Evolutionary conservation across 2,113 vertebrate species (phyloP), one percentile per base, ranked within the genome.

Genomic region (Rana temporaria): DNA sequence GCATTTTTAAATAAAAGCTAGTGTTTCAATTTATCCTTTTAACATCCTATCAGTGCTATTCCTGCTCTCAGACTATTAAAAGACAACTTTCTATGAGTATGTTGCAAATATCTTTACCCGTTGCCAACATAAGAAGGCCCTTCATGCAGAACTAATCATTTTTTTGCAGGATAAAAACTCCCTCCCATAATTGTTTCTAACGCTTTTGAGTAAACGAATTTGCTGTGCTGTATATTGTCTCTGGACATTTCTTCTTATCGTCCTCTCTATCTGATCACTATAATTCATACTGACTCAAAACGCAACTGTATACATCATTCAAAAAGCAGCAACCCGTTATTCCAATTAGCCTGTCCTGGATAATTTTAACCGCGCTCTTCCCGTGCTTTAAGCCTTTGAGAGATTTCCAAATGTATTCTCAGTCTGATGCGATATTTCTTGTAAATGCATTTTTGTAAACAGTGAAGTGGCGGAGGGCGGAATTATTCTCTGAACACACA

Each of bases 401-500:
- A 73, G 56, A 26, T 74, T 38, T 65, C 20, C 70, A 26, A 56
- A 66, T 56, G 62, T 64, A 82, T 75, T 59, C 70, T 66, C 64
- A 56, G 24, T 52, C 20, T 66, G 30, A 74, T 75, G 52, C 62
- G n/a, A 82, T 74, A 66, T 82, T 82, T 82, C 80, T 74, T 67
- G 80, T 75, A 82, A 82, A 75, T 82, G 70, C 52, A 82, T 74
- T 75, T 81, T 75, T 74, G 80, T 75, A 82, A 74, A 82, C 80
- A 82, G 80, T 82, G 70, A 82, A 75, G 80, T 82, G 70, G 52
- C 70, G 63, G 70, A 82, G 80, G 80, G 80, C 70, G 80, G 80
- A 82, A 74, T 82, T 82, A 82, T 82, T 82, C 70, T 74, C 70
- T 82, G 80, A 82, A 74, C 80, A 82, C 80, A 66, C 70, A 48